These are phyloP conservation scores for Dreissena polymorpha DNA, from an alignment of 1,140 invertebrate genomes.

Conservation along the genomic window DNA sequence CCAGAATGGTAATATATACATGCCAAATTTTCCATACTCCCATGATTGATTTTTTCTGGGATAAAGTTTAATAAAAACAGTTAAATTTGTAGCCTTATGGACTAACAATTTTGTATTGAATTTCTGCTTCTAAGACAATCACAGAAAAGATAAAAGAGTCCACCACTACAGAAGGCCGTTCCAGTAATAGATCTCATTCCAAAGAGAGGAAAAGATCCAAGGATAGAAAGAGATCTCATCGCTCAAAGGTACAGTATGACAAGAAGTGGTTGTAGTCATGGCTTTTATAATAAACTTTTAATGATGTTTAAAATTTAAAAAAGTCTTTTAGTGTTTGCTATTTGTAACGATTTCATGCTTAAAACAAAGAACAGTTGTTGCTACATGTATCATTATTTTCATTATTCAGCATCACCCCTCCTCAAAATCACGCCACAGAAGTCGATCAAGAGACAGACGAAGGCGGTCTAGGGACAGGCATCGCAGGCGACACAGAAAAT, in stretches of 20 bases:
- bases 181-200: not conserved
- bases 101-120: too few relatives aligned
- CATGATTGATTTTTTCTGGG: not conserved
- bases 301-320: not conserved
- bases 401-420: constrained; percentile 37
- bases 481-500: constrained; percentile 21
- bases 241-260: constrained; percentile 22
- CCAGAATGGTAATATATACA: not conserved
- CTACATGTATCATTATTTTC: not conserved
- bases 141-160: too few relatives aligned
- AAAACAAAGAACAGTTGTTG: not conserved
- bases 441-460: constrained; percentile 19
- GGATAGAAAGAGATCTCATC: constrained; percentile 39
- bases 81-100: too few relatives aligned
- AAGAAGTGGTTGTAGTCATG: too few relatives aligned
- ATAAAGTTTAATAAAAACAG: too few relatives aligned
- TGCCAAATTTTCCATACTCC: not conserved
- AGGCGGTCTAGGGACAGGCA: constrained; percentile 9
- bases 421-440: constrained; percentile 27
- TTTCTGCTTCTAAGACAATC: too few relatives aligned
- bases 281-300: not conserved
- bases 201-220: constrained; percentile 25
- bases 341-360: not conserved
- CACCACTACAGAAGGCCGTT: too few relatives aligned
- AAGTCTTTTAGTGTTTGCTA: not conserved